phyloP scores from a whole-genome alignment of 2,797 vertebrate species.

The Diplodus sargus region DNA sequence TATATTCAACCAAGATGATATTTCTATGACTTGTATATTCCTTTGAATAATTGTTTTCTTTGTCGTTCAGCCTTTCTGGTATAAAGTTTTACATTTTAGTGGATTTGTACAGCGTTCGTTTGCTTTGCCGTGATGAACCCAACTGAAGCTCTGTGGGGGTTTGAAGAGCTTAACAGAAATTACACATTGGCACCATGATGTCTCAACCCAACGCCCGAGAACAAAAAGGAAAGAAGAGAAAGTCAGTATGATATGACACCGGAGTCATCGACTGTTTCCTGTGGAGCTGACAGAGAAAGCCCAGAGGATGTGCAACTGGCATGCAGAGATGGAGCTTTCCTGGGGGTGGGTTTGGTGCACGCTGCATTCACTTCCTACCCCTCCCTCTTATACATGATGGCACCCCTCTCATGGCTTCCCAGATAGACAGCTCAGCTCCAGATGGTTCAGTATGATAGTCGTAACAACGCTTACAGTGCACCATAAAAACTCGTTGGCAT shows the following conservation, averaged over 20 bases:
- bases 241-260: constrained; percentile 43
- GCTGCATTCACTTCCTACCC: constrained; percentile 70
- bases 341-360: constrained; percentile 71
- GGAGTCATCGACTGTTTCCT: constrained; percentile 76
- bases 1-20: not conserved
- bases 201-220: constrained; percentile 1
- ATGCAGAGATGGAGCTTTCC: constrained; percentile 74
- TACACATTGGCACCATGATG: not conserved
- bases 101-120: not conserved
- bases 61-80: not conserved
- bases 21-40: not conserved
- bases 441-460: constrained; percentile 92
- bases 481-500: constrained; percentile 55
- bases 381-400: constrained; percentile 36
- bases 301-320: constrained; percentile 80
- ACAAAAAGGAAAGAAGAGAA: constrained; percentile 26
- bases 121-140: not conserved
- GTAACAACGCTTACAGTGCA: constrained; percentile 58
- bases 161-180: not conserved
- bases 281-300: constrained; percentile 71
- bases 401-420: constrained; percentile 57
- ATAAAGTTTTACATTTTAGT: not conserved
- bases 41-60: not conserved
- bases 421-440: constrained; percentile 85
- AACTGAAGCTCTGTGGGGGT: not conserved